Base-by-base conservation (phyloP, 2,113 vertebrate species). In the Gadus macrocephalus region DNA sequence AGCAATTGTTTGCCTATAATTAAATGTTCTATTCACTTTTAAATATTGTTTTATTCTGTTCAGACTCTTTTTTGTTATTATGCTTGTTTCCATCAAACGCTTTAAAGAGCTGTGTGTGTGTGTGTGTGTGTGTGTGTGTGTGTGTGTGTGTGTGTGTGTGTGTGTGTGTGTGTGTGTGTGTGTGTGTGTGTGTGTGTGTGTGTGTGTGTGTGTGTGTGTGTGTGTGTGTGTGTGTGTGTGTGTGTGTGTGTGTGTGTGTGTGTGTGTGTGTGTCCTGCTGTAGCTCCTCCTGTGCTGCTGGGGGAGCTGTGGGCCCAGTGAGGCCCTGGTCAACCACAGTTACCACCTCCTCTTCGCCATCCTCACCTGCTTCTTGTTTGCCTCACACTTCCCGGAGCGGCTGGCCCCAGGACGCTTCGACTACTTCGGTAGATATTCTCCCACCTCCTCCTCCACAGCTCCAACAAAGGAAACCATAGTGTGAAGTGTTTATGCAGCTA, bases 331-430 rank as follows among this genome's bases (percentile, higher is more conserved):
- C n/a, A 86, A 77, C 31, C 90, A 91, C 83, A 84, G 85, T 28
- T 92, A 88, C 77, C 94, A 92, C 77, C 89, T 93, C n/a, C 64
- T 93, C 74, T 92, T 94, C 0, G 93, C 88, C 0, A 79, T 92
- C 72, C 91, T 93, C 85, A 92, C 93, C 14, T 83, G 91, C 60
- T 93, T 94, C 88, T 91, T 94, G 66, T 93, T 93, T 5, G 83
- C 93, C 0, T 87, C 92, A 5, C 93, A 92, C 75, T 85, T 93
- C 15, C 94, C 93, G 0, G 83, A 93, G 86, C 89, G 92, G 61
- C 77, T 93, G 84, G 93, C 93, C 0, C 94, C 93, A 0, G 94
- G 93, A 0, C 89, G 91, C 83, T 94, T 94, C 1, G 93, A 93
- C 87, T 93, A 91, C 85, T 79, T 90, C 5, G 92, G 92, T 93